Base-by-base conservation (phyloP, 2,113 vertebrate species). In the Craseonycteris thonglongyai region DNA sequence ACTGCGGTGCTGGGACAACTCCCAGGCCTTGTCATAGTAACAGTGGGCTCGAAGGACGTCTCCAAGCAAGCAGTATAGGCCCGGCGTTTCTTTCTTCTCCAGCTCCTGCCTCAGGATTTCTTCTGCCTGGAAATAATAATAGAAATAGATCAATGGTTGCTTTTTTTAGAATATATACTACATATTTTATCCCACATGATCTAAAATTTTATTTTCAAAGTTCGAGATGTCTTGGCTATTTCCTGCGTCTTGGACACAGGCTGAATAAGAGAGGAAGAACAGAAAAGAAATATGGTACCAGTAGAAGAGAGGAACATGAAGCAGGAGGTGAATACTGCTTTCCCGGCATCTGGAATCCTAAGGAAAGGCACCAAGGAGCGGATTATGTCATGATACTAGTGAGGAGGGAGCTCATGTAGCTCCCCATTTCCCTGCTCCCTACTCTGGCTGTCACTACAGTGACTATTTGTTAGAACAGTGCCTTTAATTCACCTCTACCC, bases 1-100 rank as follows among this genome's bases (percentile, higher is more conserved):
- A 0, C 99, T 99, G 93, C 99, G 98, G n/a, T 98, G 98, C 22
- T 88, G 96, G 0, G 99, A 99, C 88, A 99, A 96, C 96, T 99
- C 99, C 99, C 99, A 99, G 14, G 99, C 99, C 82, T 96, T 98
- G 90, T 99, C 99, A 0, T 99, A 99, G 94, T 98, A 99, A 88
- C 98, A 98, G 18, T 99, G 99, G 6, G 99, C 99, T 86, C 98
- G 98, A 28, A 99, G 97, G 68, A 99, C 99, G 91, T 99, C 99
- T 8, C 99, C 99, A 30, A 99, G 99, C 40, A 99, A 98, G 86
- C 99, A 99, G 90, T 99, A 99, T 5, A 99, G 97, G 47, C 96
- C 97, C 2, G 99, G 98, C 0, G 98, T 99, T 97, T 99, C 99
- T 96, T 98, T 99, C 97, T 99, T 99, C 98, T 99, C 98, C 95